These are phyloP conservation scores for Chondrilla cf. caribensis DNA, from an alignment of 37 sponge, comb jelly and placozoan genomes.

Conservation along the genomic window DNA sequence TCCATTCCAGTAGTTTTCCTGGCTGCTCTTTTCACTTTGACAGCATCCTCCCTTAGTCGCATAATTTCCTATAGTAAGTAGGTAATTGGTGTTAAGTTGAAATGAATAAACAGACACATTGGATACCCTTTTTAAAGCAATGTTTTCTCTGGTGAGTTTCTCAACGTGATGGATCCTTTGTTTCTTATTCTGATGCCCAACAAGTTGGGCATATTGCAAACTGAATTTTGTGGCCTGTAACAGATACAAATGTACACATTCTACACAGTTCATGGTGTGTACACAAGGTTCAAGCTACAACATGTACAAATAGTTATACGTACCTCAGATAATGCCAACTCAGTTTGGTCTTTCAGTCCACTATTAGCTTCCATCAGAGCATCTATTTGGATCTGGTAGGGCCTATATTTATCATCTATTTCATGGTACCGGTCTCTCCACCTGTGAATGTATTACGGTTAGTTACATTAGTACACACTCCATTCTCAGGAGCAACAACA, in stretches of 20 bases:
- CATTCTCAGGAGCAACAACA: too few relatives aligned
- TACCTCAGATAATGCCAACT: slow-evolving; percentile 61
- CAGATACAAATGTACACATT: background rate
- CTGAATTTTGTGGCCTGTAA: background rate
- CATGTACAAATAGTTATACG: background rate
- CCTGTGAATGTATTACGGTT: too few relatives aligned
- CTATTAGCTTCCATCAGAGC: slow-evolving; percentile 41
- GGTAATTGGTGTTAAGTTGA: too few relatives aligned
- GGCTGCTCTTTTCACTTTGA: too few relatives aligned
- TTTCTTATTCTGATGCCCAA: slow-evolving; percentile 75
- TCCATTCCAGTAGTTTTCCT: too few relatives aligned
- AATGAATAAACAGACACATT: too few relatives aligned
- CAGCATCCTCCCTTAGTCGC: too few relatives aligned
- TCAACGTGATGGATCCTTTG: slow-evolving; percentile 80
- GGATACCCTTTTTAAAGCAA: slow-evolving; percentile 8
- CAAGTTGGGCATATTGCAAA: slow-evolving; percentile 11
- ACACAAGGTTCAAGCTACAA: background rate
- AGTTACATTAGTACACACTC: too few relatives aligned
- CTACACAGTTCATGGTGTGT: background rate
- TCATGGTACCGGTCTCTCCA: slow-evolving; percentile 2
- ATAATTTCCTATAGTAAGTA: too few relatives aligned
- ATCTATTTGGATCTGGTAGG: slow-evolving; percentile 60
- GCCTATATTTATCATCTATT: slow-evolving; percentile 45
- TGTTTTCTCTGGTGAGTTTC: slow-evolving; percentile 31
- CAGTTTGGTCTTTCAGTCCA: slow-evolving; percentile 51